Evolutionary conservation across 2,113 vertebrate genomes (phyloP).

Genomic region (Choloepus hoffmanni): DNA sequence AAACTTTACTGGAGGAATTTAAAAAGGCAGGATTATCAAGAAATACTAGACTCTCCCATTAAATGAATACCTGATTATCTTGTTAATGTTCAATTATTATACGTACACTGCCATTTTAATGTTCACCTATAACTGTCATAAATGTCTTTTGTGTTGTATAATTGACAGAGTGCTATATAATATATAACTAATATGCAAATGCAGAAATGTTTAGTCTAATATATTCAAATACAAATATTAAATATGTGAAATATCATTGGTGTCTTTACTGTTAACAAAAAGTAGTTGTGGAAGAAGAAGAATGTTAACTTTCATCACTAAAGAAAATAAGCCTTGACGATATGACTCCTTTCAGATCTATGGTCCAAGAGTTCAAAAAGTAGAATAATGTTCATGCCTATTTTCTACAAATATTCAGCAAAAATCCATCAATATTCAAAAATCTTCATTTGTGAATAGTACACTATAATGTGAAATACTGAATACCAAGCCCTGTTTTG

Average conservation of each 20-base stretch:
- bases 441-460: constrained; percentile 54
- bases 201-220: constrained; percentile 66
- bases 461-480: constrained; percentile 29
- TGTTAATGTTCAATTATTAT: constrained; percentile 48
- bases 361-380: constrained; percentile 40
- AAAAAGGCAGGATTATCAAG: constrained; percentile 95
- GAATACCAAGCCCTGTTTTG: constrained; percentile 1
- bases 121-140: constrained; percentile 50
- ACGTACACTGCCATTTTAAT: constrained; percentile 62
- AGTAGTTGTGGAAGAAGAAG: constrained; percentile 47
- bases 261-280: constrained; percentile 33
- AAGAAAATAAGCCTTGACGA: not conserved
- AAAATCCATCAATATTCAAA: constrained; percentile 44
- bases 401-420: constrained; percentile 48
- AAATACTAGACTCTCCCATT: constrained; percentile 96
- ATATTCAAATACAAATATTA: constrained; percentile 48
- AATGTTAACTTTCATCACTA: constrained; percentile 43
- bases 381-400: constrained; percentile 15
- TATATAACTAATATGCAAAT: constrained; percentile 62
- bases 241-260: constrained; percentile 39
- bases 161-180: constrained; percentile 69
- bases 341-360: constrained; percentile 14
- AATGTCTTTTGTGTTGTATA: constrained; percentile 62
- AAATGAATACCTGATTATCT: constrained; percentile 88
- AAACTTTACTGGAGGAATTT: constrained; percentile 95